phyloP scores from a whole-genome alignment of 2,888 invertebrate species.

The Aphidius colemani region DNA sequence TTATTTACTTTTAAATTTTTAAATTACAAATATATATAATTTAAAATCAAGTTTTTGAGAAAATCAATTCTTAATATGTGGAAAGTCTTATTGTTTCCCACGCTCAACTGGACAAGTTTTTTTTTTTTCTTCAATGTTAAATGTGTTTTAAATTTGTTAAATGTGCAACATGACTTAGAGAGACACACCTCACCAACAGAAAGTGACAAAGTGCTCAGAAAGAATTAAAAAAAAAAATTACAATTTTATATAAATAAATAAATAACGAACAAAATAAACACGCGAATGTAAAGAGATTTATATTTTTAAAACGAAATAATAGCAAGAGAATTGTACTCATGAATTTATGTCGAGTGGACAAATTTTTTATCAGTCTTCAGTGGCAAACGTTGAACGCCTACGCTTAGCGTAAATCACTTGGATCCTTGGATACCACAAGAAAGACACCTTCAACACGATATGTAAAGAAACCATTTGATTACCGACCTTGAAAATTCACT shows the following conservation, averaged over 20 bases:
- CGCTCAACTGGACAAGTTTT: slow-evolving; percentile 30
- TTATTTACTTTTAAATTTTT: slow-evolving; percentile 11
- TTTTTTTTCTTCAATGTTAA: background rate
- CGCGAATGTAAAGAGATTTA: too few species aligned
- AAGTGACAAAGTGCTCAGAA: background rate
- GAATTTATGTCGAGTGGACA: slow-evolving; percentile 58
- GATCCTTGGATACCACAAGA: too few species aligned
- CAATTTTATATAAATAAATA: too few species aligned
- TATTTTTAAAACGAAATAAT: background rate
- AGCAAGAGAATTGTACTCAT: slow-evolving; percentile 44
- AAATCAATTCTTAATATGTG: slow-evolving; percentile 20
- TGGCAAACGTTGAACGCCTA: slow-evolving; percentile 58
- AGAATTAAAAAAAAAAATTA: slow-evolving; percentile 1
- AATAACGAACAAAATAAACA: slow-evolving; percentile 9
- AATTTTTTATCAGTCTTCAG: slow-evolving; percentile 59
- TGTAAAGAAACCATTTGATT: too few species aligned
- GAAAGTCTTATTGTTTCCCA: slow-evolving; percentile 35
- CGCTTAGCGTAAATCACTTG: slow-evolving; percentile 54
- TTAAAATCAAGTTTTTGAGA: background rate
- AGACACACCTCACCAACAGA: background rate
- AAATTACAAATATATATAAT: too few species aligned
- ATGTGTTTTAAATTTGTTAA: too few species aligned
- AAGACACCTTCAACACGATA: background rate
- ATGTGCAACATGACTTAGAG: too few species aligned
- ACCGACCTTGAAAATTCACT: too few species aligned